Percentiles rank a stretch among this genome's conserved stretches.
phyloP scores from a whole-genome alignment of 1,140 invertebrate genomes.

The Limonius californicus region DNA sequence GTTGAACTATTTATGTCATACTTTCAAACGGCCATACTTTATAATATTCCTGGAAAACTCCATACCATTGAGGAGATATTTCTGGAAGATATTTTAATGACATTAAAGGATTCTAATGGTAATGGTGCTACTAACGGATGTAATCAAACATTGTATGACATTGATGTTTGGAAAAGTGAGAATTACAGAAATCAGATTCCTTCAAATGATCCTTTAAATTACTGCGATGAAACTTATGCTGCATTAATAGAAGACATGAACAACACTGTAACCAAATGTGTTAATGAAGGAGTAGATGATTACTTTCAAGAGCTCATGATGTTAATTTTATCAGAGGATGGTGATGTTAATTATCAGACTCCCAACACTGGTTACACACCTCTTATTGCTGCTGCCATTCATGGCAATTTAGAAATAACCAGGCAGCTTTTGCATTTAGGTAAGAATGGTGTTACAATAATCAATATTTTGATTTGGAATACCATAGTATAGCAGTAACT shows the following conservation, averaged over 20 bases:
- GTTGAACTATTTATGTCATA: slow-evolving; percentile 67
- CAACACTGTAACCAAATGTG: slow-evolving; percentile 56
- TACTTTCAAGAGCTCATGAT: slow-evolving; percentile 63
- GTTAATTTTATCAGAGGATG: slow-evolving; percentile 62
- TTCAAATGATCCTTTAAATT: too few relatives aligned
- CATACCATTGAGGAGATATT: slow-evolving; percentile 75
- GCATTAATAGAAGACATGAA: slow-evolving; percentile 54
- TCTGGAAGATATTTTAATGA: slow-evolving; percentile 76
- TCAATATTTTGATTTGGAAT: too few relatives aligned
- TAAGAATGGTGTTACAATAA: too few relatives aligned
- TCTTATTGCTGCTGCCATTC: slow-evolving; percentile 66
- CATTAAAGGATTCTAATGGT: background rate
- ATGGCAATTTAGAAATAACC: slow-evolving; percentile 58
- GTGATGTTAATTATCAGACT: slow-evolving; percentile 64
- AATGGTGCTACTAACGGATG: background rate
- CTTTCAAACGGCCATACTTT: slow-evolving; percentile 74
- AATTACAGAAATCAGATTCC: too few relatives aligned
- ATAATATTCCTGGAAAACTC: slow-evolving; percentile 77
- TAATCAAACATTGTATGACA: slow-evolving; percentile 21
- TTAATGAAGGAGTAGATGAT: slow-evolving; percentile 55
- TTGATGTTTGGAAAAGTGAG: background rate
- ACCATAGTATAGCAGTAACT: too few relatives aligned
- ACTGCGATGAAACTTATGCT: too few relatives aligned
- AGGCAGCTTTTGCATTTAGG: slow-evolving; percentile 63
- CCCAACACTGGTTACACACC: slow-evolving; percentile 60